phyloP scores from a whole-genome alignment of 2,888 invertebrate genomes.

The Noctua pronuba region DNA sequence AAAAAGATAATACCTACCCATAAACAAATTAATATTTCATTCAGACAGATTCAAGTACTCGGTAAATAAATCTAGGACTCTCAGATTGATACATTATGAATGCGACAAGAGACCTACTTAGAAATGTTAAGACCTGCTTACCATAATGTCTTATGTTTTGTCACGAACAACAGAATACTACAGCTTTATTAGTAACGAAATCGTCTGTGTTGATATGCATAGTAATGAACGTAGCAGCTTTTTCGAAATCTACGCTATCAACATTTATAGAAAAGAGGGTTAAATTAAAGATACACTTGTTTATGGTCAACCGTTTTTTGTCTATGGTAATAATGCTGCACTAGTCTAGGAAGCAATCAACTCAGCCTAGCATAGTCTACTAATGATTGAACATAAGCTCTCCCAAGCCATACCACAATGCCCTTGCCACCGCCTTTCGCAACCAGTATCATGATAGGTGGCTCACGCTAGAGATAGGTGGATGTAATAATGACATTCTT shows the following conservation, averaged over 20 bases:
- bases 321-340: neutral
- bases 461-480: neutral
- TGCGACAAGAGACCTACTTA: conserved; percentile 38
- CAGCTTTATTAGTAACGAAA: conserved; percentile 12
- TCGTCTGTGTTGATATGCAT: neutral
- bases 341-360: neutral
- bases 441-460: neutral
- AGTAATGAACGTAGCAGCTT: neutral
- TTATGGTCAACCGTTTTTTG: neutral
- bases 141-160: conserved; percentile 30
- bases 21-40: conserved; percentile 9
- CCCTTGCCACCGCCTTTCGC: neutral
- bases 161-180: conserved; percentile 35
- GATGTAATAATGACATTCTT: neutral
- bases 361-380: neutral
- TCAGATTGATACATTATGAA: conserved; percentile 32
- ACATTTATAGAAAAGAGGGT: neutral
- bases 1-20: neutral
- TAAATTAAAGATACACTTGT: neutral
- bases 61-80: conserved; percentile 22
- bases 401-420: neutral
- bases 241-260: neutral
- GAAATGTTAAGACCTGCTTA: conserved; percentile 18
- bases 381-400: neutral
- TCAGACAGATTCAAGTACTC: conserved; percentile 9